A percentile compares a stretch with the other conserved stretches of the same genome.
phyloP scores from a whole-genome alignment of 2,797 vertebrate genomes.

The Smutsia temminckii region DNA sequence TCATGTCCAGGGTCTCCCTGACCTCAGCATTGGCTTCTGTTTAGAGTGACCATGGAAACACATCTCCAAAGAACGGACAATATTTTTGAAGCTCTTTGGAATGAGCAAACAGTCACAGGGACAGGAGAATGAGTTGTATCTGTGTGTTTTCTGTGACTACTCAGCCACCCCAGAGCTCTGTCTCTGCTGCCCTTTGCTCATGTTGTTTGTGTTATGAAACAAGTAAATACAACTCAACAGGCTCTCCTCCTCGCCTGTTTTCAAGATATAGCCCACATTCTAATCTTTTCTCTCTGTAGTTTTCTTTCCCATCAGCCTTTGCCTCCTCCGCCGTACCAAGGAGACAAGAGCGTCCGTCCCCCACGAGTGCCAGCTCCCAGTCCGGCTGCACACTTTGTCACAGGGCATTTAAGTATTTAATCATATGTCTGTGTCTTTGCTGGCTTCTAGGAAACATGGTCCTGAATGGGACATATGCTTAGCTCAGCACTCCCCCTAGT shows the following conservation, averaged over 20 bases:
- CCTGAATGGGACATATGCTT: accelerated
- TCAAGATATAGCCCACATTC: background rate
- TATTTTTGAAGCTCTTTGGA: background rate
- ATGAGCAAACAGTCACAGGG: background rate
- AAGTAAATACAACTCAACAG: accelerated
- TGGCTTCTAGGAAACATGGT: background rate
- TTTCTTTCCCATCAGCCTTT: accelerated
- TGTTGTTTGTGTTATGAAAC: background rate
- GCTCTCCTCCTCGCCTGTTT: accelerated
- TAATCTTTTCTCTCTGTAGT: background rate
- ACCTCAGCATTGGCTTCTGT: background rate
- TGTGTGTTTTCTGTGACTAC: background rate
- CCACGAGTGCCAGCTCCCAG: accelerated
- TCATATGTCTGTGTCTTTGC: accelerated
- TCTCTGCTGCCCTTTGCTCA: no score
- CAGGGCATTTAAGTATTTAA: background rate
- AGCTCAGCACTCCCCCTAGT: background rate
- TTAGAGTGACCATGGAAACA: accelerated
- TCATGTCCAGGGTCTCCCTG: accelerated
- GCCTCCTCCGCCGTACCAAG: accelerated
- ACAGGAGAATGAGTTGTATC: background rate
- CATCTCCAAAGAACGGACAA: background rate
- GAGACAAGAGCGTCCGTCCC: no score
- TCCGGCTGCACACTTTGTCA: background rate
- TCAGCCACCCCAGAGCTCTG: no score